phyloP scores from a whole-genome alignment of 2,113 vertebrate genomes.

The Miniopterus natalensis region DNA sequence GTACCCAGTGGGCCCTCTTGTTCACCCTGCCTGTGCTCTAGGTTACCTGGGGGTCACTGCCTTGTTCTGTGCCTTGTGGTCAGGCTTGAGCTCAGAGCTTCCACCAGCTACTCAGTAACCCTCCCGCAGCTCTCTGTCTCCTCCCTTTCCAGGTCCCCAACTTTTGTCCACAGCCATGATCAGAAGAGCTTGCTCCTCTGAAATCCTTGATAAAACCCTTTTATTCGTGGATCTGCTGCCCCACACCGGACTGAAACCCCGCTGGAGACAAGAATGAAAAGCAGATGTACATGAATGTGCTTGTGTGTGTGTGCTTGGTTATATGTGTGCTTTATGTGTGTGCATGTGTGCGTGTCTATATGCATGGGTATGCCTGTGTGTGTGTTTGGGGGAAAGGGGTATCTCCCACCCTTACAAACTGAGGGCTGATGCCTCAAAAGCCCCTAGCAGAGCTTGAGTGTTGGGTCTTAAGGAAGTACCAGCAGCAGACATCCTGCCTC shows the following conservation, averaged over 20 bases:
- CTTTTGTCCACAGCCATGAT: not conserved
- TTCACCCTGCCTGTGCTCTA: not conserved
- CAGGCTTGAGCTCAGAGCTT: not conserved
- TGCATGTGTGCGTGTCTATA: not conserved
- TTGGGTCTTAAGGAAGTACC: not conserved
- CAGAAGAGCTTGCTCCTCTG: not conserved
- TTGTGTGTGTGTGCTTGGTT: not conserved
- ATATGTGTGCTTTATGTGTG: not conserved
- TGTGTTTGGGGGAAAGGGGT: not conserved
- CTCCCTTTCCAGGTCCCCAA: not conserved
- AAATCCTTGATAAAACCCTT: not conserved
- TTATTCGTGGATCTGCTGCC: not conserved
- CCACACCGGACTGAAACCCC: not conserved
- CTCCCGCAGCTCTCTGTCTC: not conserved
- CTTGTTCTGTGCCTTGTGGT: not conserved
- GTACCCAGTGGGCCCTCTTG: no score
- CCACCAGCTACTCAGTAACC: not conserved
- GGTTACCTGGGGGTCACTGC: not conserved
- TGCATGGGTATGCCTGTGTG: not conserved
- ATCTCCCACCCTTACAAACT: not conserved
- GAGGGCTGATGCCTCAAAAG: not conserved
- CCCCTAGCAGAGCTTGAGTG: not conserved
- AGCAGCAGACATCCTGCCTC: not conserved
- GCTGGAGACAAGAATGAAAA: not conserved
- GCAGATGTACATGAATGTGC: not conserved